Evolutionary conservation across 2,888 invertebrate species (phyloP).

Genomic region (Polylopha cassiicola): DNA sequence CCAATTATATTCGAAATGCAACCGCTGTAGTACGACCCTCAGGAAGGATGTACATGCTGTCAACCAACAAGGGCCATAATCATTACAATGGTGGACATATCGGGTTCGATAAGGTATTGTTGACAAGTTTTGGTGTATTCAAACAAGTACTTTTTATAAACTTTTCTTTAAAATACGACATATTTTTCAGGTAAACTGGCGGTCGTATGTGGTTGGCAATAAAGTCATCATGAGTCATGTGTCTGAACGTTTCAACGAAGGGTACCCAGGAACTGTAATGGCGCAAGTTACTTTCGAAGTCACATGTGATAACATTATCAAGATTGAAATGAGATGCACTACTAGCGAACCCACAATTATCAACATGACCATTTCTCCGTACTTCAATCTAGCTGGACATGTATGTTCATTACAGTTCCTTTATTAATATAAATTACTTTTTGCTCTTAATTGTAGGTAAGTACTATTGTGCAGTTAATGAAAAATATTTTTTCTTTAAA

Average conservation of each 20-base stretch:
- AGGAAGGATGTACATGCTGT: constrained; percentile 82
- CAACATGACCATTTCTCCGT: constrained; percentile 92
- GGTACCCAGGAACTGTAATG: constrained; percentile 90
- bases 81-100: constrained; percentile 90
- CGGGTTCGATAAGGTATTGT: constrained; percentile 85
- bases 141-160: not conserved
- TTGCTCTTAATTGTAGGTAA: too few relatives aligned
- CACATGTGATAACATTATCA: constrained; percentile 83
- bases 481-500: not conserved
- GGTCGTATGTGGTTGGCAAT: constrained; percentile 75
- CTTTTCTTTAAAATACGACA: not conserved
- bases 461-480: not conserved
- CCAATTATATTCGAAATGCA: constrained; percentile 87
- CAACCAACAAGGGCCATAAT: constrained; percentile 82
- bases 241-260: constrained; percentile 89
- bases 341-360: constrained; percentile 88
- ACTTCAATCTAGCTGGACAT: constrained; percentile 96
- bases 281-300: constrained; percentile 84
- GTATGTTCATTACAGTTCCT: constrained; percentile 56
- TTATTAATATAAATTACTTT: not conserved
- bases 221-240: constrained; percentile 84
- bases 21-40: constrained; percentile 80
- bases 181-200: constrained; percentile 79
- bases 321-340: constrained; percentile 85
- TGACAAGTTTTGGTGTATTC: not conserved